Evolutionary conservation across 2,797 vertebrate genomes (phyloP).

Genomic region (Cynopterus sphinx): DNA sequence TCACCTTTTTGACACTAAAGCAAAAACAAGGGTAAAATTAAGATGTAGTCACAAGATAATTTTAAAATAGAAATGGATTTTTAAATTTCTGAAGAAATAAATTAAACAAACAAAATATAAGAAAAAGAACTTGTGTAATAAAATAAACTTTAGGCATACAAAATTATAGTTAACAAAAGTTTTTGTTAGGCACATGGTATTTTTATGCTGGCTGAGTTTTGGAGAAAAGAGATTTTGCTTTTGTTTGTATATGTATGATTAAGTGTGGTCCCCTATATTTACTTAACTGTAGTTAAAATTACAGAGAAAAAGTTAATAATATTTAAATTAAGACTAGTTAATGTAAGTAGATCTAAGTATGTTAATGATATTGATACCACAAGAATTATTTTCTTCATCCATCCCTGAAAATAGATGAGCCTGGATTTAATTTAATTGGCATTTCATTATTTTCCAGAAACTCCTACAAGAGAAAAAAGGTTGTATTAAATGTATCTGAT

Average conservation of each 20-base stretch:
- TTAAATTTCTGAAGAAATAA: not conserved
- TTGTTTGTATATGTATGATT: not conserved
- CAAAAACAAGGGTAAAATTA: not conserved
- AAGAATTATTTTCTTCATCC: not conserved
- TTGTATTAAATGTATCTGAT: not conserved
- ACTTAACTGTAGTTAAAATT: not conserved
- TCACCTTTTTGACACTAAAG: not conserved
- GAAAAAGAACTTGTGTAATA: not conserved
- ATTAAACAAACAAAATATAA: not conserved
- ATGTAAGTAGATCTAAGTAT: not conserved
- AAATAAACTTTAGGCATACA: not conserved
- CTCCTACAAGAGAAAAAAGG: not conserved
- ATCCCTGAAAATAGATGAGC: not conserved
- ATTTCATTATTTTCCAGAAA: not conserved
- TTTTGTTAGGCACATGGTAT: not conserved
- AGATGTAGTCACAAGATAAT: not conserved
- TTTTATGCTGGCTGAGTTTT: not conserved
- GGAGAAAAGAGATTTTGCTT: not conserved
- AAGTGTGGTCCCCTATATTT: not conserved
- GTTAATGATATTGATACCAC: not conserved
- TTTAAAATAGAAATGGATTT: not conserved
- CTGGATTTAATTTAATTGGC: not conserved
- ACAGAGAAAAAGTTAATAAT: not conserved
- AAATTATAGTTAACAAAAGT: not conserved
- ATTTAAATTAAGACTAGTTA: not conserved